Evolutionary conservation across 2,797 vertebrate genomes (phyloP), one percentile per base, ranked within the genome.

Genomic region (Urosaurus nigricauda): DNA sequence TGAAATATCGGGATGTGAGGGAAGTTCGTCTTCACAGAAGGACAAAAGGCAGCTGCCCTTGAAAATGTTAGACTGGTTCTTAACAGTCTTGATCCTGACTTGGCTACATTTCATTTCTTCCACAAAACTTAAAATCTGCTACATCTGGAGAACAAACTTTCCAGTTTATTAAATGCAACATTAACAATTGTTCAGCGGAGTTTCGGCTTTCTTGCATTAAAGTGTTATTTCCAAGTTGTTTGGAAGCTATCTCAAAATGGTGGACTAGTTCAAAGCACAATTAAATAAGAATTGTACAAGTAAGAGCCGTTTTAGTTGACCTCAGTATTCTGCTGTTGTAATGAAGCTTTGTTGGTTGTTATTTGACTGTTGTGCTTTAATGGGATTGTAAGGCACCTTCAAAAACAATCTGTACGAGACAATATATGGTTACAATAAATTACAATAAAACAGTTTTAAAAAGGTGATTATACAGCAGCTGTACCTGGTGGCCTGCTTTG

Each of bases 11-110:
- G 89, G 88, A 94, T 93, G 93, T 94, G 85, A 94, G 91, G 65
- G 91, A 94, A 95, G 90, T 94, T 92, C 92, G 90, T 87, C 94
- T 95, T 95, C 79, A 93, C 86, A 95, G 93, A 95, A 88, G 92
- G 92, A 96, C 89, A 90, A 88, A 88, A 94, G 91, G 95, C 92
- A 92, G 91, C 87, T 93, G 91, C 94, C 88, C 91, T 95, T 91
- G 88, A 94, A 93, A 94, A 92, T 1, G 0, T 92, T 83, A 89
- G 87, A 93, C 88, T 93, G 93, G 91, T 86, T 94, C 86, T 89
- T 93, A 88, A 90, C 88, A 40, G 91, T 92, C 89, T 89, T 94
- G n/a, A 86, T 88, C 19, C 51, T n/a, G 93, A 94, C 92, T 87
- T 95, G 40, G 79, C 79, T 85, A 92, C 78, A 53, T 65, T 51